Evolutionary conservation across 2,113 vertebrate species (phyloP), one percentile per base, ranked within the genome.

Genomic region (Pygathrix nemaeus): DNA sequence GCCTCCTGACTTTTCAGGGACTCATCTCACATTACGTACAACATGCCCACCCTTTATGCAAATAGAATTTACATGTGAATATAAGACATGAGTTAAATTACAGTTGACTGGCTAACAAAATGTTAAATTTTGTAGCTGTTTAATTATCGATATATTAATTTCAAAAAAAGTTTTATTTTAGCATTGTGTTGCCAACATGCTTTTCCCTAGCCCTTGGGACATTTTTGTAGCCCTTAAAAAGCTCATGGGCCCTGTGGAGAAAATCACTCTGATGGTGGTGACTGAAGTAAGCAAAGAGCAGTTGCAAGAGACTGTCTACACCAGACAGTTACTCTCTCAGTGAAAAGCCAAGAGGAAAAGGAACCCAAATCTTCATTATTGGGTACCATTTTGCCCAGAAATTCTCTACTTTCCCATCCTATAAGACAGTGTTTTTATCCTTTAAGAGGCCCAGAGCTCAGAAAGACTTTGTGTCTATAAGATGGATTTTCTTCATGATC

Each of bases 401-500:
- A 76, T 4, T 61, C 96, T 95, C 57, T 17, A 73, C 85, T 93
- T 89, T 70, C 89, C 70, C 12, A 27, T 64, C 61, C 43, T 32
- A 3, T 43, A 52, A 50, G 70, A 59, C 0, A 86, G 48, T 7
- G 30, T 64, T 83, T 96, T 90, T 59, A 40, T 73, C 12, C 6
- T 92, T 11, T 0, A 0, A n/a, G 0, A 3, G 80, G 79, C 83
- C 83, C 48, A 43, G 48, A n/a, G 52, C 92, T 70, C 81, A 40
- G 66, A 57, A 98, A 50, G 4, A 0, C 55, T 90, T 8, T 0
- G 52, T n/a, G 18, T 87, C 80, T 68, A 68, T 27, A 94, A 92
- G 59, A 93, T 96, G 75, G 76, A 95, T 97, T 90, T 95, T 96
- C 92, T 79, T 84, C 84, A 55, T 30, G 13, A 93, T 35, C 84